Conservation (phyloP, 2,888 invertebrate species). For the Lepetodrilus schrolli region DNA sequence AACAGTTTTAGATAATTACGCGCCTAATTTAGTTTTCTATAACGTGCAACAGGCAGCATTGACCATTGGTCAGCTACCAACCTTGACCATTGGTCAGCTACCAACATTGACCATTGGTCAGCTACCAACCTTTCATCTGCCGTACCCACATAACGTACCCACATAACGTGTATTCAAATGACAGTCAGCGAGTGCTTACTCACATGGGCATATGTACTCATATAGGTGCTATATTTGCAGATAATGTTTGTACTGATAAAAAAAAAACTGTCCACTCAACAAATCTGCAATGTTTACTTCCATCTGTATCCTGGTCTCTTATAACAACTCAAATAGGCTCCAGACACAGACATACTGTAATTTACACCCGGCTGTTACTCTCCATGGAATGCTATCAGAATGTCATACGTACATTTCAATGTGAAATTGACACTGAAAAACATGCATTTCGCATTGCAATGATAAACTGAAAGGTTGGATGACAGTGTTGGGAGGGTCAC, state of each 20-base stretch:
- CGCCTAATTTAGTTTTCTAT: no score
- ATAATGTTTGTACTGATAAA: background rate
- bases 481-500: background rate
- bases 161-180: no score
- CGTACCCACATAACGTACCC: no score
- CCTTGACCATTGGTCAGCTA: no score
- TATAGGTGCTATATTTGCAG: background rate
- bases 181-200: no score
- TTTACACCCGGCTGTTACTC: background rate
- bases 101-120: no score
- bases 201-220: no score
- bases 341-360: no score
- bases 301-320: background rate
- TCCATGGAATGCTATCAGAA: slow-evolving; percentile 10
- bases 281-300: background rate
- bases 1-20: no score
- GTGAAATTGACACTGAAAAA: background rate
- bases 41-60: no score
- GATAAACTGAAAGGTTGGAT: background rate
- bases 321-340: background rate
- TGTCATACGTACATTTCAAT: slow-evolving; percentile 1
- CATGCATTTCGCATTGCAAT: background rate
- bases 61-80: no score
- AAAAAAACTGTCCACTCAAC: background rate
- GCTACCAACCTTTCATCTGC: no score